These are phyloP conservation scores for Drosophila athabasca DNA, from an alignment of 1,140 invertebrate species.

Conservation along the genomic window DNA sequence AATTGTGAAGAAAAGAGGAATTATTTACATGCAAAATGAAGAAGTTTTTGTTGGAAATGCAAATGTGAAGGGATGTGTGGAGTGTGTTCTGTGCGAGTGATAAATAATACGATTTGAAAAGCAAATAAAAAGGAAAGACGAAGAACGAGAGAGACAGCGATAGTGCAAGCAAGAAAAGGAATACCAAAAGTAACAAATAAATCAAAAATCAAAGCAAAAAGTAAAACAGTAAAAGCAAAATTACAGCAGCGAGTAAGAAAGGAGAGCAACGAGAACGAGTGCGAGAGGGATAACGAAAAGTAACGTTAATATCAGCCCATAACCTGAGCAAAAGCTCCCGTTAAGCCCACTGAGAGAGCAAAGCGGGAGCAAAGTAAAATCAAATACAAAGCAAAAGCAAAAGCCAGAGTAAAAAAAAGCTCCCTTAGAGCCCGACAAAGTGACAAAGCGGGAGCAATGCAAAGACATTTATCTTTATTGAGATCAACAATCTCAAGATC, in stretches of 20 bases:
- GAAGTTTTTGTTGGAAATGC: constrained; percentile 62
- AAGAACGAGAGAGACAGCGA: no score
- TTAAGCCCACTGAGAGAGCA: no score
- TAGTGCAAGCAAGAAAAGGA: no score
- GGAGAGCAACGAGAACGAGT: constrained; percentile 9
- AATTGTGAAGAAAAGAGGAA: constrained; percentile 32
- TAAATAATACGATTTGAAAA: constrained; percentile 57
- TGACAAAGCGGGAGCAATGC: constrained; percentile 45
- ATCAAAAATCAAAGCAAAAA: no score
- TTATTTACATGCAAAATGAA: constrained; percentile 64
- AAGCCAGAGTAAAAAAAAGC: neutral
- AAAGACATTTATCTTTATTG: constrained; percentile 70
- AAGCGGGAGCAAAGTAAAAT: constrained; percentile 2
- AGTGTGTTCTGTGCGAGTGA: constrained; percentile 59
- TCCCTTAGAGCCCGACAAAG: neutral
- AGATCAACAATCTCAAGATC: constrained; percentile 59
- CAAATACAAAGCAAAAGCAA: constrained; percentile 6
- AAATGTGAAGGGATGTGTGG: constrained; percentile 52
- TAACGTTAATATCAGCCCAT: no score
- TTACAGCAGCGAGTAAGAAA: constrained; percentile 5
- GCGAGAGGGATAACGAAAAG: neutral
- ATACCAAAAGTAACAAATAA: no score
- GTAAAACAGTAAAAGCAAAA: no score
- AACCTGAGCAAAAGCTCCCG: no score
- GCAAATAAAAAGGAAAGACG: constrained; percentile 40